Conservation (phyloP, 1,140 invertebrate species). For the Aricia agestis region DNA sequence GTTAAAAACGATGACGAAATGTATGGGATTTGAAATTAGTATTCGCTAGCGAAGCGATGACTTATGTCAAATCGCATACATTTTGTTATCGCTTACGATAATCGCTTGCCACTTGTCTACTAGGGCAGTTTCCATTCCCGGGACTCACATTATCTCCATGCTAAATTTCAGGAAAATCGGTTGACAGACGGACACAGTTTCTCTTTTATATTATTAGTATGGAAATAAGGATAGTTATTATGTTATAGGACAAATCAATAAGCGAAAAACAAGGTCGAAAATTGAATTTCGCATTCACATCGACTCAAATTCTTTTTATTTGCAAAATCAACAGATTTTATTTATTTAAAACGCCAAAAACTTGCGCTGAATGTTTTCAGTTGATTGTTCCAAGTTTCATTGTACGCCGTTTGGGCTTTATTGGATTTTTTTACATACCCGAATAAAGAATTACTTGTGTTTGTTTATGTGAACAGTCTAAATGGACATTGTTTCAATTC, state of each 20-base stretch:
- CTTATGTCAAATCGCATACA: too few relatives aligned
- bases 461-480: constrained; percentile 6
- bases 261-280: constrained; percentile 40
- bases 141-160: too few relatives aligned
- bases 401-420: constrained; percentile 30
- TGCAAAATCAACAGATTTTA: constrained; percentile 42
- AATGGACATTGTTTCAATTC: neutral
- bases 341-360: constrained; percentile 45
- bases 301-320: constrained; percentile 41
- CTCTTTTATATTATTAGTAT: too few relatives aligned
- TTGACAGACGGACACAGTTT: too few relatives aligned
- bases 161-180: too few relatives aligned
- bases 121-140: too few relatives aligned
- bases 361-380: constrained; percentile 38
- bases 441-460: constrained; percentile 13
- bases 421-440: constrained; percentile 32
- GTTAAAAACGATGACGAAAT: too few relatives aligned
- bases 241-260: neutral
- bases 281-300: constrained; percentile 51
- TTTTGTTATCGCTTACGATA: too few relatives aligned
- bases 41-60: too few relatives aligned
- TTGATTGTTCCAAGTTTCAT: constrained; percentile 38
- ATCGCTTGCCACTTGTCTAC: too few relatives aligned
- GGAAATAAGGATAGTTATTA: too few relatives aligned
- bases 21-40: too few relatives aligned